Evolutionary conservation across 2,113 vertebrate genomes (phyloP).

Genomic region (Stegostoma tigrinum): DNA sequence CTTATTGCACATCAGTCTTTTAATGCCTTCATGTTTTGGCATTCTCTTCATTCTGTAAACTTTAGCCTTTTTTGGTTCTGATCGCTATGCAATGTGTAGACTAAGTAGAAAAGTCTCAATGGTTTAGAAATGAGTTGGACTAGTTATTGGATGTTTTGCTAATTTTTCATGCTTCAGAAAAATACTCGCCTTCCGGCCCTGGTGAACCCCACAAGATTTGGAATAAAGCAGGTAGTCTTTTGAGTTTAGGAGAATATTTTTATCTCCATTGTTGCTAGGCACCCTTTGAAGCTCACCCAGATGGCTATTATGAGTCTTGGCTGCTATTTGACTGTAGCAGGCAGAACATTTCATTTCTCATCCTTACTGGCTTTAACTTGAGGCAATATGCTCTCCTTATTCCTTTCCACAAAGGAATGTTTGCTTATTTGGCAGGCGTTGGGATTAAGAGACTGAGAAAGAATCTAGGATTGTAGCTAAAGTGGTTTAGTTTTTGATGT

Average conservation of each 20-base stretch:
- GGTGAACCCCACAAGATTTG: background rate
- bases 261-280: background rate
- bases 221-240: background rate
- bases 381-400: background rate
- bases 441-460: background rate
- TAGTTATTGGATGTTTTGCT: background rate
- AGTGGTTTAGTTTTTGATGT: background rate
- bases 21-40: background rate
- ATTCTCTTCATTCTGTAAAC: background rate
- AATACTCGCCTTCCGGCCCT: background rate
- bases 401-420: background rate
- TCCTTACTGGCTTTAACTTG: background rate
- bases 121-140: background rate
- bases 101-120: background rate
- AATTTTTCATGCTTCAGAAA: background rate
- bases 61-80: background rate
- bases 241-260: background rate
- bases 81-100: background rate
- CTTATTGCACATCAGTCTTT: background rate
- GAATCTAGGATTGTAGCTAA: background rate
- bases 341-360: background rate
- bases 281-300: background rate
- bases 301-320: background rate
- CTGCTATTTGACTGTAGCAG: background rate
- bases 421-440: background rate